Conservation (phyloP, 2,797 vertebrate genomes). For the Diglossa cyanea region DNA sequence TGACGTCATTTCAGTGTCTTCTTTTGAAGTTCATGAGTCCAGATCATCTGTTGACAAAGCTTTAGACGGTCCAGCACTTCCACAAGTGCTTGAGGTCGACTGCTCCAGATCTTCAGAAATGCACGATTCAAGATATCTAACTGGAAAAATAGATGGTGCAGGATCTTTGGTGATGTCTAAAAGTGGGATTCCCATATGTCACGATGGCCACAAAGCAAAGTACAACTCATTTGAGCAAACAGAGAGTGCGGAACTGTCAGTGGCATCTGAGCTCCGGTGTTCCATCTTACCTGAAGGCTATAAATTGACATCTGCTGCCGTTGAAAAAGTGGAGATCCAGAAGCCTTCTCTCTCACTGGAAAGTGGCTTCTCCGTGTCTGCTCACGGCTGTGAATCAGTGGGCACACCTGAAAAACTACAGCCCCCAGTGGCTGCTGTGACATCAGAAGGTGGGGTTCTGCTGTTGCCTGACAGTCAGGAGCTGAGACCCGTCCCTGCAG, state of each 20-base stretch:
- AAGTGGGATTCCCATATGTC: neutral
- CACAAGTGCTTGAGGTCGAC: neutral
- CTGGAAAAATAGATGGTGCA: neutral
- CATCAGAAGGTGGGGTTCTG: neutral
- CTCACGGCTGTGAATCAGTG: neutral
- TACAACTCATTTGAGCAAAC: slow-evolving; percentile 60
- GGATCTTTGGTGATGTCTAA: neutral
- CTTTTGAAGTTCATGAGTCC: neutral
- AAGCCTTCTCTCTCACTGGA: neutral
- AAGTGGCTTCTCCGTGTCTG: neutral
- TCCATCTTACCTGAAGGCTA: slow-evolving; percentile 58
- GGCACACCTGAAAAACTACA: neutral
- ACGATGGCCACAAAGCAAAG: slow-evolving; percentile 4
- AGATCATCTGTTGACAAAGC: neutral
- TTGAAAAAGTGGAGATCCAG: neutral
- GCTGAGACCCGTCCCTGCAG: slow-evolving; percentile 33
- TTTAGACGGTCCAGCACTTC: neutral
- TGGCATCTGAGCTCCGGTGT: slow-evolving; percentile 54
- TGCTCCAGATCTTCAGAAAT: slow-evolving; percentile 59
- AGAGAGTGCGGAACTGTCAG: neutral
- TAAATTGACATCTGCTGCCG: neutral
- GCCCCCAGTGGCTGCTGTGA: neutral
- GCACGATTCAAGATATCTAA: neutral
- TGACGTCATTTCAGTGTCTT: neutral
- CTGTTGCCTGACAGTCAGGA: neutral